Percentiles rank a stretch among this genome's conserved stretches.
Conservation (phyloP, 2,888 invertebrate genomes). For the Spatulosminthurus flaviceps region DNA sequence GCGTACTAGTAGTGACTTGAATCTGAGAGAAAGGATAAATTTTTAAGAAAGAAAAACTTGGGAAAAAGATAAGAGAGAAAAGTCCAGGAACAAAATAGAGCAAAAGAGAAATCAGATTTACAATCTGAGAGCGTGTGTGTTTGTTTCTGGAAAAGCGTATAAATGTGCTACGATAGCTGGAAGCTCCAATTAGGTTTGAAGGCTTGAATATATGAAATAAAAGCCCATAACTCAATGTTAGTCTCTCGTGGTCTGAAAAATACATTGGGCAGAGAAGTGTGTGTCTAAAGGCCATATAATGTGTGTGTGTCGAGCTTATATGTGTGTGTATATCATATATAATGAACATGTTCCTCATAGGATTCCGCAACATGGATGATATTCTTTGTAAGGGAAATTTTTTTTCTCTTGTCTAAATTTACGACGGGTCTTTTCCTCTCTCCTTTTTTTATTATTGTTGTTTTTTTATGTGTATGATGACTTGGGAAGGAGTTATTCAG, state of each 20-base stretch:
- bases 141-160: too few relatives aligned
- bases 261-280: too few relatives aligned
- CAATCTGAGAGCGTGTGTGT: too few relatives aligned
- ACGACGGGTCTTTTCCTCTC: neutral
- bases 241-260: too few relatives aligned
- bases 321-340: too few relatives aligned
- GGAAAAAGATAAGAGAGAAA: neutral
- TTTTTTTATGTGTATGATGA: neutral
- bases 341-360: neutral
- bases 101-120: neutral
- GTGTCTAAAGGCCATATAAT: too few relatives aligned
- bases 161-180: too few relatives aligned
- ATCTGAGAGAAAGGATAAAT: neutral
- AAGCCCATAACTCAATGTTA: neutral
- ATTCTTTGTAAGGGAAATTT: too few relatives aligned
- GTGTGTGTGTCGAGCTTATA: too few relatives aligned
- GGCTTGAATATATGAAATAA: neutral
- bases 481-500: neutral
- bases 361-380: conserved; percentile 5
- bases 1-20: neutral
- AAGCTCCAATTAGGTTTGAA: conserved; percentile 1
- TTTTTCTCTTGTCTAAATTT: neutral
- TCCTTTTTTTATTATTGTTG: too few relatives aligned
- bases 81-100: neutral
- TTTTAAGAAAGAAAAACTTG: too few relatives aligned